These are phyloP conservation scores for Ophion slaviceki DNA, from an alignment of 2,888 invertebrate species.

Conservation along the genomic window DNA sequence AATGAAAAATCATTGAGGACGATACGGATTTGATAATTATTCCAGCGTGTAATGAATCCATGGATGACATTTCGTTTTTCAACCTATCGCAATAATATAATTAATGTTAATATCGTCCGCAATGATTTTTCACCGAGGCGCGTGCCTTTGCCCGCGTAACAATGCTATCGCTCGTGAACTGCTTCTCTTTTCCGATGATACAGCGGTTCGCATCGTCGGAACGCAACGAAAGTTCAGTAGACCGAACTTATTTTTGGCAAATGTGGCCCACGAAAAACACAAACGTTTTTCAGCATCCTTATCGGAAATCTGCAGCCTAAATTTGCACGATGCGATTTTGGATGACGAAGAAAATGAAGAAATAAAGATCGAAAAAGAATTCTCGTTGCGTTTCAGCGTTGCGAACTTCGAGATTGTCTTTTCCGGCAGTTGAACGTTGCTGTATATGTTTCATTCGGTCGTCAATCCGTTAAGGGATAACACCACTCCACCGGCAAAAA, in stretches of 20 bases:
- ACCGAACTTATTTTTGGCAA: no score
- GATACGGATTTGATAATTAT: not conserved
- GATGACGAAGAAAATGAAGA: no score
- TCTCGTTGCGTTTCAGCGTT: no score
- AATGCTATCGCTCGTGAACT: not conserved
- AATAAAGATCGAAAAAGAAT: no score
- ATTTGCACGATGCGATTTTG: no score
- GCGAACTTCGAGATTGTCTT: no score
- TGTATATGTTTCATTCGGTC: constrained; percentile 36
- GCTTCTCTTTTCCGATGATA: not conserved
- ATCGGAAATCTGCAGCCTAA: no score
- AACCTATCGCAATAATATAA: not conserved
- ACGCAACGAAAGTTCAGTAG: no score
- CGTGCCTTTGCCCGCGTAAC: not conserved
- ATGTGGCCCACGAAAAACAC: no score
- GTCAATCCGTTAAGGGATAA: constrained; percentile 23
- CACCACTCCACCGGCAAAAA: no score
- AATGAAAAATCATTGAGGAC: constrained; percentile 15
- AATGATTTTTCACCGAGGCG: not conserved
- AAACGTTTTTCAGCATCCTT: no score
- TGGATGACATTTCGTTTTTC: not conserved
- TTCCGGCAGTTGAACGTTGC: constrained; percentile 17
- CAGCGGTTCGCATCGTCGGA: no score
- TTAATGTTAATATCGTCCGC: not conserved
- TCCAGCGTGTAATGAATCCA: not conserved